A percentile compares a stretch with the other conserved stretches of the same genome.
Conservation (phyloP, 2,797 vertebrate genomes). For the Dermochelys coriacea region DNA sequence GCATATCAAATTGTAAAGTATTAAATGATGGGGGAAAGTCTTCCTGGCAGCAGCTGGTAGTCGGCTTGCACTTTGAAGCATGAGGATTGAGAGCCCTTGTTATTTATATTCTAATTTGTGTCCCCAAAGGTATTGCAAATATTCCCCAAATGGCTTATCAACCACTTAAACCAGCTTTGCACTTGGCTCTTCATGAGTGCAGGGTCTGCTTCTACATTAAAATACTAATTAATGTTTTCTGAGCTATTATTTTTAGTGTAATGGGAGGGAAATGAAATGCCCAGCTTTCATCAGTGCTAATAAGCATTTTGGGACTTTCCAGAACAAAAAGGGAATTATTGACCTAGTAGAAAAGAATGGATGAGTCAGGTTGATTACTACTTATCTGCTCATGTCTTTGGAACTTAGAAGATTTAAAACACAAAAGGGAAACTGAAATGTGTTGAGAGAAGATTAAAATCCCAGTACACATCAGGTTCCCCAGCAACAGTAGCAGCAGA, state of each 20-base stretch:
- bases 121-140: not conserved
- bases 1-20: not conserved
- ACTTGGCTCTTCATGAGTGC: not conserved
- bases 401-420: not conserved
- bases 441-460: constrained; percentile 46
- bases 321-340: constrained; percentile 2
- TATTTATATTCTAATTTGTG: constrained; percentile 2
- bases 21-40: not conserved
- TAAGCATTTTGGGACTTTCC: not conserved
- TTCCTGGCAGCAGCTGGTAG: constrained; percentile 4
- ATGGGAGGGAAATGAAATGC: not conserved
- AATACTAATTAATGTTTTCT: not conserved
- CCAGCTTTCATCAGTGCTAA: not conserved
- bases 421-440: constrained; percentile 33
- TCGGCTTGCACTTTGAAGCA: not conserved
- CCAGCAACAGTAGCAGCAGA: constrained; percentile 78
- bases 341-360: not conserved
- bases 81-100: not conserved
- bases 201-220: not conserved
- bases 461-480: constrained; percentile 59
- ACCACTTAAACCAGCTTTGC: not conserved
- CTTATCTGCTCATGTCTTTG: constrained; percentile 16
- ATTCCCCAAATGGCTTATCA: constrained; percentile 15
- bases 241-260: constrained; percentile 21
- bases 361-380: constrained; percentile 10